phyloP scores from a whole-genome alignment of 2,888 invertebrate genomes.

The Halictus ligatus region DNA sequence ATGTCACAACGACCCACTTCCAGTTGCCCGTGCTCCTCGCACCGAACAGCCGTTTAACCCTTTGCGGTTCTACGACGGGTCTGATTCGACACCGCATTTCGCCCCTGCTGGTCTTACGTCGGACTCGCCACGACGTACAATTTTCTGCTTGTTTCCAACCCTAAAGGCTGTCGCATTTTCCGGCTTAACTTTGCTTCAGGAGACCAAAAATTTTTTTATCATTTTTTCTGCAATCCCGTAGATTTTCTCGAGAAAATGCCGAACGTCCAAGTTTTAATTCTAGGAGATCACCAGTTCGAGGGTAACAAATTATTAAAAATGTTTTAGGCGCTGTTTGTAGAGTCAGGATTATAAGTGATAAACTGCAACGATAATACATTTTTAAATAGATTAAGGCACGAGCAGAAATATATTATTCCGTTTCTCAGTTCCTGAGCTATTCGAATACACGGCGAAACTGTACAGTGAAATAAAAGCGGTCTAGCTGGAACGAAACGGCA shows the following conservation, averaged over 20 bases:
- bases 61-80: not conserved
- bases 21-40: slow-evolving; percentile 7
- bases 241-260: no score
- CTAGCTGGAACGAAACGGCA: not conserved
- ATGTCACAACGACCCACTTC: slow-evolving; percentile 27
- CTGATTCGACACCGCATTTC: not conserved
- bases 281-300: no score
- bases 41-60: not conserved
- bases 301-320: no score
- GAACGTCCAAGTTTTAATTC: no score
- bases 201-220: no score
- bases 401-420: not conserved
- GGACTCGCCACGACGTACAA: not conserved
- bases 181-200: no score
- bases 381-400: not conserved
- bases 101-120: not conserved
- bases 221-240: no score
- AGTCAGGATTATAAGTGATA: no score
- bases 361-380: not conserved
- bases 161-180: not conserved
- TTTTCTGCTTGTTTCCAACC: not conserved
- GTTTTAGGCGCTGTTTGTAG: no score
- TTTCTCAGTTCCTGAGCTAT: not conserved
- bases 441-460: not conserved
- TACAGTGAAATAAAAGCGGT: not conserved